These are phyloP conservation scores for Philopotamus ludificatus DNA, from an alignment of 1,140 invertebrate species.

Conservation along the genomic window DNA sequence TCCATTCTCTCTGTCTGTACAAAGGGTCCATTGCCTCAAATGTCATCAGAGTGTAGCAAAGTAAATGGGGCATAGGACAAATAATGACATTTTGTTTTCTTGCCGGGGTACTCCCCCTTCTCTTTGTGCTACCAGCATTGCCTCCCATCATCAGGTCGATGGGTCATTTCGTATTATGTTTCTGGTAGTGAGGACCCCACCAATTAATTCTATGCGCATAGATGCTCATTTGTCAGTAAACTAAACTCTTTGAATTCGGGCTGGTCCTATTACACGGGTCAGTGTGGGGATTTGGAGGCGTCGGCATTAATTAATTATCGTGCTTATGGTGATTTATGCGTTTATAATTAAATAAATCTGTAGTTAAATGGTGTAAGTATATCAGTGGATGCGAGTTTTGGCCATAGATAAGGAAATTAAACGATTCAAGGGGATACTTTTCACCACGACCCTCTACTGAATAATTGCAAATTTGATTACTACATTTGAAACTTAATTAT, in stretches of 20 bases:
- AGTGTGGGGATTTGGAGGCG: background rate
- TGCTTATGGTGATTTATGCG: too few species aligned
- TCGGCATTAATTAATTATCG: too few species aligned
- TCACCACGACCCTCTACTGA: too few species aligned
- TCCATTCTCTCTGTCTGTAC: background rate
- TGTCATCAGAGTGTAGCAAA: background rate
- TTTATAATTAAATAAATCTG: too few species aligned
- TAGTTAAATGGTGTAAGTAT: too few species aligned
- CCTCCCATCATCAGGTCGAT: background rate
- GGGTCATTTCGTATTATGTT: background rate
- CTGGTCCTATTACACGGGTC: background rate
- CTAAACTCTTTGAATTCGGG: background rate
- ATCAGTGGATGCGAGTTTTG: too few species aligned
- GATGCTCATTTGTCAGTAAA: background rate
- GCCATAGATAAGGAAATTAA: too few species aligned
- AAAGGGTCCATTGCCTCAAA: background rate
- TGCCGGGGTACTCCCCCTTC: too few species aligned
- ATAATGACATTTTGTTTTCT: background rate
- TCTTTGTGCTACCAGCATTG: background rate
- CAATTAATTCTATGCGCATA: background rate
- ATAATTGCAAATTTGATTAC: too few species aligned
- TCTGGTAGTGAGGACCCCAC: background rate
- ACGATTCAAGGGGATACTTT: too few species aligned
- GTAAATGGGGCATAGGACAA: too few species aligned
- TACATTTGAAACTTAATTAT: too few species aligned